A percentile compares a stretch with the other conserved stretches of the same genome.
These are phyloP conservation scores for Burhinus oedicnemus DNA, from an alignment of 2,113 vertebrate genomes.

Conservation along the genomic window DNA sequence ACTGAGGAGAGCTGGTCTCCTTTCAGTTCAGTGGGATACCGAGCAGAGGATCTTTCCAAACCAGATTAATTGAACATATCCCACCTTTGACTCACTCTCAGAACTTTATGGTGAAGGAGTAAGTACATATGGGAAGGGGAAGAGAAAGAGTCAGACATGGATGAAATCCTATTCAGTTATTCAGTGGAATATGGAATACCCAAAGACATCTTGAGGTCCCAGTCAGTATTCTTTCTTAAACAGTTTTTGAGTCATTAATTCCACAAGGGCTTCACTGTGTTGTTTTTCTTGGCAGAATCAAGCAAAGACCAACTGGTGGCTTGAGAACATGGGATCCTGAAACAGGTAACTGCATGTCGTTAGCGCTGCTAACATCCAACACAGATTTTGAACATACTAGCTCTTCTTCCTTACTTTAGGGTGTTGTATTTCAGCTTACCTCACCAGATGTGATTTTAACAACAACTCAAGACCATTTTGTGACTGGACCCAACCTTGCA, in stretches of 20 bases:
- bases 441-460: conserved; percentile 80
- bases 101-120: not conserved
- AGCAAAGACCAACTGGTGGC: not conserved
- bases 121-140: not conserved
- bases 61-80: not conserved
- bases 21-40: not conserved
- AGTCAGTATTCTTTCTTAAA: not conserved
- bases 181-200: not conserved
- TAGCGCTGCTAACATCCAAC: not conserved
- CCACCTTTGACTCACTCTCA: not conserved
- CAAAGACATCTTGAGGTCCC: not conserved
- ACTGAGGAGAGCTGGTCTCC: not conserved
- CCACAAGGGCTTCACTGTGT: not conserved
- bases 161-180: not conserved
- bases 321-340: conserved; percentile 34
- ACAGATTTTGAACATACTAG: not conserved
- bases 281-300: conserved; percentile 25
- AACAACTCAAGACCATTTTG: conserved; percentile 72
- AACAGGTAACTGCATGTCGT: conserved; percentile 21
- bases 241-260: not conserved
- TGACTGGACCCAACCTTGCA: conserved; percentile 78
- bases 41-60: not conserved
- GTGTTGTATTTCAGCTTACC: conserved; percentile 72
- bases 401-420: not conserved
- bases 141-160: not conserved